Evolutionary conservation across 2,113 vertebrate species (phyloP).

Genomic region (Chelonoidis abingdonii): DNA sequence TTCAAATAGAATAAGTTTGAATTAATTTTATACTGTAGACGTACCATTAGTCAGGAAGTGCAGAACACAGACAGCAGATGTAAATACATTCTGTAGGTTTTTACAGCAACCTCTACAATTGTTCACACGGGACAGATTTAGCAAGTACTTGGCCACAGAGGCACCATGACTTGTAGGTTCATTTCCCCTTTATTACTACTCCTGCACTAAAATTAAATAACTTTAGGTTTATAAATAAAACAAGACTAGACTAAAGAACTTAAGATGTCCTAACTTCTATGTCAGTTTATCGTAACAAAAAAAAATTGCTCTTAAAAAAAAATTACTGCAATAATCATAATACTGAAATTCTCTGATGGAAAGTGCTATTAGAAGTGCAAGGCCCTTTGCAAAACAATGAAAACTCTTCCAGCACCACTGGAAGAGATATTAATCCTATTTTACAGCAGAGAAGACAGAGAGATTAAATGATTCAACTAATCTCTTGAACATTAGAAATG

Average conservation of each 20-base stretch:
- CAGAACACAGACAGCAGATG: background rate
- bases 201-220: background rate
- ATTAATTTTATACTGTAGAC: too few species aligned
- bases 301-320: background rate
- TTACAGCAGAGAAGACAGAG: background rate
- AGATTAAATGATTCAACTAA: background rate
- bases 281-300: background rate
- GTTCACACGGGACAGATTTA: background rate
- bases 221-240: background rate
- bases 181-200: background rate
- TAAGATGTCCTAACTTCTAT: background rate
- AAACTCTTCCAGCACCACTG: background rate
- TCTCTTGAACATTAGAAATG: background rate
- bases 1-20: too few species aligned
- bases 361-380: background rate
- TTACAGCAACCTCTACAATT: background rate
- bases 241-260: background rate
- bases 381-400: background rate
- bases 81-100: background rate
- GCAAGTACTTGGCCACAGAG: background rate
- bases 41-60: fast-evolving
- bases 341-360: background rate
- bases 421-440: background rate
- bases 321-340: background rate
- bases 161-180: background rate